Conservation (phyloP, 2,888 invertebrate species). For the Coremacera marginata region DNA sequence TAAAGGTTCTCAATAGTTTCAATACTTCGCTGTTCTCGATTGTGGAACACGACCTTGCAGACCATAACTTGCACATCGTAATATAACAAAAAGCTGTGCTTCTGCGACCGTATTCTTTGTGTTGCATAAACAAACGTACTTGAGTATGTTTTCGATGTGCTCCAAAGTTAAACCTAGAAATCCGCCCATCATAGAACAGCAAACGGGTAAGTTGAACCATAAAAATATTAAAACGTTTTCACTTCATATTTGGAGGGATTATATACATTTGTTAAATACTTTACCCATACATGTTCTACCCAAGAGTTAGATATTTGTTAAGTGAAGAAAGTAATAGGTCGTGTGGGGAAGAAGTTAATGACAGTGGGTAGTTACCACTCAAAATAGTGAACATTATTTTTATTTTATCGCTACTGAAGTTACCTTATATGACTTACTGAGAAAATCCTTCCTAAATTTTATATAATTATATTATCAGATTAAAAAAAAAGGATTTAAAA, state of each 20-base stretch:
- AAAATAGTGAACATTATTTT: too few relatives aligned
- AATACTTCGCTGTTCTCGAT: slow-evolving; percentile 10
- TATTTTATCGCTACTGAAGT: too few relatives aligned
- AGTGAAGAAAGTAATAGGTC: too few relatives aligned
- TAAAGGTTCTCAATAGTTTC: background rate
- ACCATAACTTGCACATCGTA: background rate
- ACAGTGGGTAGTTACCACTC: too few relatives aligned
- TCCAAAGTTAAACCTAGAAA: slow-evolving; percentile 67
- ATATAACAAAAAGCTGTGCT: background rate
- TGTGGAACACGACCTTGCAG: slow-evolving; percentile 27
- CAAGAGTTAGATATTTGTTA: too few relatives aligned
- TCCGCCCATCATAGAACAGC: slow-evolving; percentile 59
- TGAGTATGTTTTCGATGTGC: slow-evolving; percentile 69
- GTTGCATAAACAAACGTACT: slow-evolving; percentile 12
- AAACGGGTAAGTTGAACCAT: slow-evolving; percentile 61
- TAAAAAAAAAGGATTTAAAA: too few relatives aligned
- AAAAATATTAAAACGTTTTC: background rate
- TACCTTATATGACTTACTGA: too few relatives aligned
- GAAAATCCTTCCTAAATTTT: too few relatives aligned
- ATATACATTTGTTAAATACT: too few relatives aligned
- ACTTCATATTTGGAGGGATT: background rate
- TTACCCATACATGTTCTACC: too few relatives aligned
- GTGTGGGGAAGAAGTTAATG: too few relatives aligned
- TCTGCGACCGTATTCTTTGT: slow-evolving; percentile 9
- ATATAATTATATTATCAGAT: too few relatives aligned